Evolutionary conservation across 2,797 vertebrate species (phyloP).

Genomic region (Takifugu rubripes): DNA sequence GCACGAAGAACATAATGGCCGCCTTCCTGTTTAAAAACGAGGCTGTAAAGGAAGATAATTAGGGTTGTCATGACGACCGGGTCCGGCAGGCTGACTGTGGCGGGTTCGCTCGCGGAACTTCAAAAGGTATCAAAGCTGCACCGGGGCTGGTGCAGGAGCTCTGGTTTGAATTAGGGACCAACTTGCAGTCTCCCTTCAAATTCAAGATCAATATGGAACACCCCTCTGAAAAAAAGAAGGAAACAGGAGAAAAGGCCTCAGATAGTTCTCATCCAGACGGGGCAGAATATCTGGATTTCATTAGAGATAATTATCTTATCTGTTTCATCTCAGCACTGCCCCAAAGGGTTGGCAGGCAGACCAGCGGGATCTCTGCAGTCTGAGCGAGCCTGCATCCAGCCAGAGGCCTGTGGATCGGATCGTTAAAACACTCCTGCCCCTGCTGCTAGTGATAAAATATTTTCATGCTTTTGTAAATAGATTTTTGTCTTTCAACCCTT

Average conservation of each 20-base stretch:
- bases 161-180: constrained; percentile 96
- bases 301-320: constrained; percentile 99
- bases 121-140: constrained; percentile 95
- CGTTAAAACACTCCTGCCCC: constrained; percentile 97
- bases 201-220: constrained; percentile 87
- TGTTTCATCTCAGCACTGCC: constrained; percentile 98
- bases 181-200: constrained; percentile 93
- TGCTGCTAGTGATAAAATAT: constrained; percentile 98
- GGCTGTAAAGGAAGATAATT: constrained; percentile 98
- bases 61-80: constrained; percentile 94
- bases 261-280: constrained; percentile 73
- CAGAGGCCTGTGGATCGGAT: constrained; percentile 89
- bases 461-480: constrained; percentile 97
- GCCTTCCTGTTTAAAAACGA: constrained; percentile 97
- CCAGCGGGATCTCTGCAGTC: constrained; percentile 87
- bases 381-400: constrained; percentile 85
- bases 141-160: constrained; percentile 80
- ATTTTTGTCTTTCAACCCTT: constrained; percentile 89
- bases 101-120: constrained; percentile 92
- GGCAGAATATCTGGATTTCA: constrained; percentile 95
- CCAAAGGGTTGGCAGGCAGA: constrained; percentile 91
- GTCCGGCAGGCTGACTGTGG: constrained; percentile 89
- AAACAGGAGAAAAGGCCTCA: constrained; percentile 46
- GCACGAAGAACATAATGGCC: constrained; percentile 97
- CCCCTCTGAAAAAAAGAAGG: constrained; percentile 49